These are phyloP conservation scores for Sicus ferrugineus DNA, from an alignment of 2,888 invertebrate species.

Conservation along the genomic window DNA sequence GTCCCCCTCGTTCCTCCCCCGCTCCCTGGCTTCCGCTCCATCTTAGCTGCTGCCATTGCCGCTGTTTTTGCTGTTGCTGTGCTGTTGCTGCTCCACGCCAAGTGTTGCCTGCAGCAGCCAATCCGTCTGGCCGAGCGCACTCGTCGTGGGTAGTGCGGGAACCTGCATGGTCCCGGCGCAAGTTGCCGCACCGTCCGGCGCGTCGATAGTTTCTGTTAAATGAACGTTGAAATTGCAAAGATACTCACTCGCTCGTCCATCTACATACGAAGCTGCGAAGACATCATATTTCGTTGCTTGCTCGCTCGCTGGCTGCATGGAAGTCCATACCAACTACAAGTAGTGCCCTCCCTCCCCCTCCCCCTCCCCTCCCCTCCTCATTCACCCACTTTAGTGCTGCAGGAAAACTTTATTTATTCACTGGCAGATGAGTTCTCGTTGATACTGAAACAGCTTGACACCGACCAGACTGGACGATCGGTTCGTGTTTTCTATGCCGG, in stretches of 20 bases:
- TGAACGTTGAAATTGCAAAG: constrained; percentile 35
- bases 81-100: not conserved
- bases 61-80: constrained; percentile 3
- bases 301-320: no score
- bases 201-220: constrained; percentile 30
- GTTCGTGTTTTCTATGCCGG: not conserved
- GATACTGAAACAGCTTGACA: constrained; percentile 32
- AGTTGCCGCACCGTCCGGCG: not conserved
- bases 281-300: constrained; percentile 27
- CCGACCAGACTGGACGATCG: constrained; percentile 20
- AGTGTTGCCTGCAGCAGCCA: constrained; percentile 13
- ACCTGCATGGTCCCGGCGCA: constrained; percentile 11
- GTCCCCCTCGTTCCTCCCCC: not conserved
- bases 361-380: not conserved
- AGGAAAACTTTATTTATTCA: constrained; percentile 30
- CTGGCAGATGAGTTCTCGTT: constrained; percentile 26
- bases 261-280: not conserved
- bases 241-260: not conserved
- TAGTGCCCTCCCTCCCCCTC: constrained; percentile 7
- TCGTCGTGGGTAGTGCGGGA: constrained; percentile 24
- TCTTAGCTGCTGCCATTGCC: not conserved
- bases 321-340: constrained; percentile 1
- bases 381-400: not conserved
- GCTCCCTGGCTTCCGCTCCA: not conserved
- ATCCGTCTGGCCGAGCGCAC: constrained; percentile 16